Evolutionary conservation across 2,797 vertebrate species (phyloP), one percentile per base, ranked within the genome.

Genomic region (Pangasius djambal): DNA sequence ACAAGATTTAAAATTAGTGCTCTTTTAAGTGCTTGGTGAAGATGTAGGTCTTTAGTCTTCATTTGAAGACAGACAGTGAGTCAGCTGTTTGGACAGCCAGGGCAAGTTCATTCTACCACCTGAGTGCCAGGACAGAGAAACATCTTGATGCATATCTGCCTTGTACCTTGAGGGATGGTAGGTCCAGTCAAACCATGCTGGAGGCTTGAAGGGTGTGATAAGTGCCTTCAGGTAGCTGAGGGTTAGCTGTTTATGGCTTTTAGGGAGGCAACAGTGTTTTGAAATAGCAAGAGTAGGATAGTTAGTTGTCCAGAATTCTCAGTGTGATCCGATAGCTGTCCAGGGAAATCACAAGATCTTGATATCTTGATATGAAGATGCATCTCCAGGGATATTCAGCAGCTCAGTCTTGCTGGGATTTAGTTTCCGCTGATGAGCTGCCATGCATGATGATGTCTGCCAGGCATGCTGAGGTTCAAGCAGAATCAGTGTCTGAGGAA

Each of bases 351-450:
- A 69, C 28, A 52, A 18, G 61, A 48, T 83, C 40, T 83, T 50
- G 28, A 83, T 65, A 48, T 83, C 61, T 83, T 50, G 28, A 83
- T 65, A 20, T n/a, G 61, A 1, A 65, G 28, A 83, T 31, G 5
- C 16, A 50, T 84, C 83, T 84, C 83, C 44, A 52, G 18, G 28
- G 63, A 84, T n/a, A 31, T 52, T 31, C 63, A 67, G 63, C 63
- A 69, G 63, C 28, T 84, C 40, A 31, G 4, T 52, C 3, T 84
- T 31, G 15, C 28, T 69, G 16, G 28, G 83, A 50, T 69, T 84
- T 50, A 50, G 25, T 50, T 52, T 84, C 59, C 69, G 63, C 15
- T 84, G 44, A 69, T 83, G 81, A 65, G 22, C 52, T 55, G 52
- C 52, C 52, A 55, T 55, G 13, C 50, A 50, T 67, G n/a, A 67